Evolutionary conservation across 1,140 invertebrate species (phyloP).

Genomic region (Himalopsyche phryganea): DNA sequence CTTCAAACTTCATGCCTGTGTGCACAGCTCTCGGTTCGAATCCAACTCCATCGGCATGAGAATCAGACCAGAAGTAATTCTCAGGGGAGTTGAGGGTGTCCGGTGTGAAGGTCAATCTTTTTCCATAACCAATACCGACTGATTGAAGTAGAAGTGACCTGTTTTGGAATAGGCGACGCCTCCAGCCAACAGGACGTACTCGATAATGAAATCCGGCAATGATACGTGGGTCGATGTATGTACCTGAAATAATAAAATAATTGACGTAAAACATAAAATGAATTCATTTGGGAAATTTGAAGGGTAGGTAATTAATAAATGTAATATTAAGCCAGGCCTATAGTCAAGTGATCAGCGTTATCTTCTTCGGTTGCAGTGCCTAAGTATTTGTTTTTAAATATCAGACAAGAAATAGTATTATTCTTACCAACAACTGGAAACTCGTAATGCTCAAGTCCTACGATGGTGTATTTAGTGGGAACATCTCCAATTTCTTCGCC

Average conservation of each 20-base stretch:
- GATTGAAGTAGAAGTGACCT: slow-evolving; percentile 59
- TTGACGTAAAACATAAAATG: too few relatives aligned
- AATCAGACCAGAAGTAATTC: slow-evolving; percentile 78
- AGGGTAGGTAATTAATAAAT: too few relatives aligned
- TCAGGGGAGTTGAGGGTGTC: slow-evolving; percentile 62
- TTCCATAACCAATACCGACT: slow-evolving; percentile 75
- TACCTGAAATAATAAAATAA: slow-evolving; percentile 53
- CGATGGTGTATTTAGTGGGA: slow-evolving; percentile 64
- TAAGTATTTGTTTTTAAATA: too few relatives aligned
- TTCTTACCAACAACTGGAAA: slow-evolving; percentile 69
- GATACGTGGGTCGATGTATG: slow-evolving; percentile 70
- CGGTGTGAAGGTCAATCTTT: slow-evolving; percentile 69
- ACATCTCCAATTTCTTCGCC: slow-evolving; percentile 61
- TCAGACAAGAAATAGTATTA: background rate
- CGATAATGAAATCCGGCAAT: slow-evolving; percentile 70
- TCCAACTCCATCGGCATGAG: slow-evolving; percentile 67
- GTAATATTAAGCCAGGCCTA: too few relatives aligned
- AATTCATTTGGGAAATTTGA: too few relatives aligned
- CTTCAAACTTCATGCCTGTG: slow-evolving; percentile 61
- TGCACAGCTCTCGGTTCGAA: slow-evolving; percentile 65
- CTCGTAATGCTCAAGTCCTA: slow-evolving; percentile 66
- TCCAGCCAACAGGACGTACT: slow-evolving; percentile 61
- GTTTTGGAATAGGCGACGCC: slow-evolving; percentile 62
- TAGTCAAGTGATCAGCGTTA: too few relatives aligned
- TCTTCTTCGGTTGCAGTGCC: too few relatives aligned